Conservation (phyloP, 2,113 vertebrate species). For the Centropus unirufus region DNA sequence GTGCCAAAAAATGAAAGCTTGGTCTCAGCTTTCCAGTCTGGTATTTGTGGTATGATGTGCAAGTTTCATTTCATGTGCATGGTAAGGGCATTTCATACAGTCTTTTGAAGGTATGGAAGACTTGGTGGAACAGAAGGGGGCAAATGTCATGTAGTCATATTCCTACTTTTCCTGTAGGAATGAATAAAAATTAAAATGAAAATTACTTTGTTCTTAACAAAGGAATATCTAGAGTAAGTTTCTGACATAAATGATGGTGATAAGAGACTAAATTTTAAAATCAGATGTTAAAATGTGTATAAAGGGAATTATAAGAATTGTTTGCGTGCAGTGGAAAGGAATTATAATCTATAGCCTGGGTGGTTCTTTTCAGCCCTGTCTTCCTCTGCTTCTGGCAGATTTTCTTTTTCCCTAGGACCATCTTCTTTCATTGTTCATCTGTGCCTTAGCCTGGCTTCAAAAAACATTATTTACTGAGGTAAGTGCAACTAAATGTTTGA, state of each 20-base stretch:
- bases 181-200: neutral
- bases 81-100: neutral
- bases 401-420: neutral
- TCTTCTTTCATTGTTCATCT: neutral
- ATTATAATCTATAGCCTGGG: neutral
- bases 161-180: neutral
- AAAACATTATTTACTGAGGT: slow-evolving; percentile 17
- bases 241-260: neutral
- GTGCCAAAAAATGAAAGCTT: neutral
- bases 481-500: slow-evolving; percentile 9
- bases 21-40: neutral
- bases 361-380: neutral
- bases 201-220: neutral
- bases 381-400: neutral
- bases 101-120: neutral
- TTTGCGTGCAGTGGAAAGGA: neutral
- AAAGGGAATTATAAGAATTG: neutral
- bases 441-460: neutral
- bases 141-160: neutral
- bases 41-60: neutral
- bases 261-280: neutral
- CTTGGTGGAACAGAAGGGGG: neutral
- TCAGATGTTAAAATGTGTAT: neutral
- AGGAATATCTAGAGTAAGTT: neutral
- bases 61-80: neutral